Evolutionary conservation across 2,113 vertebrate genomes (phyloP).

Genomic region (Panurus biarmicus): DNA sequence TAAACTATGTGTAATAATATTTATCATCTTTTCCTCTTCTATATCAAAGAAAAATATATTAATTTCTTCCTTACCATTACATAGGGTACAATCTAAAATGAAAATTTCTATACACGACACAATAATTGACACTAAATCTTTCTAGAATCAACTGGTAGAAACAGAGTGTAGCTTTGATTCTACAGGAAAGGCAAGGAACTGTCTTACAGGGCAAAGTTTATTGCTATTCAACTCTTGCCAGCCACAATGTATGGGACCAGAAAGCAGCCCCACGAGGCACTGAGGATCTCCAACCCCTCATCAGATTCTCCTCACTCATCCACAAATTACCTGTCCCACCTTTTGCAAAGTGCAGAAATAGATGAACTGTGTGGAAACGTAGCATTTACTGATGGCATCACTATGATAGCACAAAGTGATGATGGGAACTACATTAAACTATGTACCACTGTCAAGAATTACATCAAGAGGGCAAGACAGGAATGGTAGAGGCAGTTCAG

Average conservation of each 20-base stretch:
- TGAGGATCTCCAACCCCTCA: not conserved
- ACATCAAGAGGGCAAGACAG: not conserved
- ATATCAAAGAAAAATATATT: not conserved
- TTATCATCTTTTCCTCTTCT: not conserved
- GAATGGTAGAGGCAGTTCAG: not conserved
- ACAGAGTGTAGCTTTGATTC: not conserved
- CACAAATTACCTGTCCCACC: not conserved
- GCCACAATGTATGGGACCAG: not conserved
- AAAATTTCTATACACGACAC: not conserved
- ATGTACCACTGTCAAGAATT: not conserved
- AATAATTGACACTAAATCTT: not conserved
- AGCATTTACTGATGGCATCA: not conserved
- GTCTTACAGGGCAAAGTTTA: not conserved
- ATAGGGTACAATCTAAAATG: not conserved
- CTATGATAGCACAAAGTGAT: not conserved
- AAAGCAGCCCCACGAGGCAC: not conserved
- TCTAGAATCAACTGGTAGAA: not conserved
- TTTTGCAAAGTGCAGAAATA: not conserved
- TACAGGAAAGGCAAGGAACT: accelerated
- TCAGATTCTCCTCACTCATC: not conserved
- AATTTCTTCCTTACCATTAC: not conserved
- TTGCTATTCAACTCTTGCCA: not conserved
- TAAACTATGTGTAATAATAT: not conserved
- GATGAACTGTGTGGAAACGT: not conserved
- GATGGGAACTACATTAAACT: not conserved